Evolutionary conservation across 2,888 invertebrate genomes (phyloP).

Genomic region (Macrophya alboannulata): DNA sequence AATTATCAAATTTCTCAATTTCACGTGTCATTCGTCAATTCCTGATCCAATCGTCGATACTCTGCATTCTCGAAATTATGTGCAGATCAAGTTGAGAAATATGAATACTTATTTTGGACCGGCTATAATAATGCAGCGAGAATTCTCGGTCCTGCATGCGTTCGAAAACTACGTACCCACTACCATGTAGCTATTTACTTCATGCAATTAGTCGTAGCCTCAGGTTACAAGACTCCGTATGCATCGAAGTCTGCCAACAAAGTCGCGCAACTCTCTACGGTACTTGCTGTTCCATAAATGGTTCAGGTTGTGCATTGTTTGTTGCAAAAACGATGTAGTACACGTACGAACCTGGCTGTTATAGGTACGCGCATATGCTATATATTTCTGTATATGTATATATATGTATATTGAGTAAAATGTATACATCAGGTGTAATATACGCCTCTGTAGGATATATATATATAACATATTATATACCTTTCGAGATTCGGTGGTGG

Average conservation of each 20-base stretch:
- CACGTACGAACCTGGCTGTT: neutral
- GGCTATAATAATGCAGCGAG: neutral
- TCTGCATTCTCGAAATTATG: too few species aligned
- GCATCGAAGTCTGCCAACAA: slow-evolving; percentile 2
- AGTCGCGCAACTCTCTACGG: neutral
- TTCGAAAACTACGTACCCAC: neutral
- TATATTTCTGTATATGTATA: too few species aligned
- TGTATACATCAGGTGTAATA: neutral
- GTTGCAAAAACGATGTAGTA: neutral
- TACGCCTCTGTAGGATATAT: neutral
- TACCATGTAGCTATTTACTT: slow-evolving; percentile 17
- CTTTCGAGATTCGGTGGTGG: neutral
- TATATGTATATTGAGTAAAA: neutral
- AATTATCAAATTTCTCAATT: too few species aligned
- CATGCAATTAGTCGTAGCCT: slow-evolving; percentile 12
- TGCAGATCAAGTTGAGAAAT: neutral
- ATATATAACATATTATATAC: neutral
- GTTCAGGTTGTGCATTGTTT: slow-evolving; percentile 5
- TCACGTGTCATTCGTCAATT: too few species aligned
- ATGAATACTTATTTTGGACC: neutral
- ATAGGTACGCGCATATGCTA: neutral
- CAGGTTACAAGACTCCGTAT: slow-evolving; percentile 24
- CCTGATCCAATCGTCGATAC: too few species aligned
- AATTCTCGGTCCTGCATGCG: neutral
- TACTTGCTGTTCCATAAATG: neutral